phyloP scores from a whole-genome alignment of 2,888 invertebrate genomes.

The Mycalesis mineus region DNA sequence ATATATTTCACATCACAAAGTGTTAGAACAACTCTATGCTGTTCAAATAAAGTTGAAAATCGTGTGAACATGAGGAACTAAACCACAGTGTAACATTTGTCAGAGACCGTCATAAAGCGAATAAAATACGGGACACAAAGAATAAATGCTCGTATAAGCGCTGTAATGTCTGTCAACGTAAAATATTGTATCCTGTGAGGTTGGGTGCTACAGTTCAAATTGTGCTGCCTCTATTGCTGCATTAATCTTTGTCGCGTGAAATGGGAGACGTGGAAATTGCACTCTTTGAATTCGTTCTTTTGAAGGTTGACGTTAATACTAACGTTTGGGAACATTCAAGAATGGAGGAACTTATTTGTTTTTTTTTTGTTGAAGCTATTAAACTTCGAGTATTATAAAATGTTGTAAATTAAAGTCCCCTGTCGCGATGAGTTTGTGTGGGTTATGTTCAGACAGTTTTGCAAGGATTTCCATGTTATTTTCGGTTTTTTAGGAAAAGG shows the following conservation, averaged over 20 bases:
- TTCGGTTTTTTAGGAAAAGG: too few species aligned
- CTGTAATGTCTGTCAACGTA: conserved; percentile 77
- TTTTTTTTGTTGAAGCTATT: neutral
- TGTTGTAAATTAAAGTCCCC: too few species aligned
- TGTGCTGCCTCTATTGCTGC: conserved; percentile 67
- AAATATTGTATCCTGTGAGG: conserved; percentile 76
- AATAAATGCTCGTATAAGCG: conserved; percentile 77
- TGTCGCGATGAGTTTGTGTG: too few species aligned
- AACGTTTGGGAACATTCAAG: neutral
- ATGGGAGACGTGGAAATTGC: conserved; percentile 53
- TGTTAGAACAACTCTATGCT: conserved; percentile 28
- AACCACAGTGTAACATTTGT: conserved; percentile 38
- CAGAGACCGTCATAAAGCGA: conserved; percentile 74
- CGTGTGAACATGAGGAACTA: conserved; percentile 17
- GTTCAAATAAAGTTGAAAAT: conserved; percentile 40
- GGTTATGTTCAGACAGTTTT: too few species aligned
- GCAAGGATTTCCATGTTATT: too few species aligned
- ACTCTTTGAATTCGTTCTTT: conserved; percentile 24
- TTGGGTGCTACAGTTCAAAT: conserved; percentile 66
- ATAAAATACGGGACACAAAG: conserved; percentile 78
- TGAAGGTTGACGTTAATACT: conserved; percentile 14
- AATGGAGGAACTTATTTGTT: neutral
- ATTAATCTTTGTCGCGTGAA: conserved; percentile 71
- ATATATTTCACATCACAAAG: conserved; percentile 27
- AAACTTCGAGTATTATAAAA: neutral